Evolutionary conservation across 2,888 invertebrate genomes (phyloP).

Genomic region (Agriopis marginaria): DNA sequence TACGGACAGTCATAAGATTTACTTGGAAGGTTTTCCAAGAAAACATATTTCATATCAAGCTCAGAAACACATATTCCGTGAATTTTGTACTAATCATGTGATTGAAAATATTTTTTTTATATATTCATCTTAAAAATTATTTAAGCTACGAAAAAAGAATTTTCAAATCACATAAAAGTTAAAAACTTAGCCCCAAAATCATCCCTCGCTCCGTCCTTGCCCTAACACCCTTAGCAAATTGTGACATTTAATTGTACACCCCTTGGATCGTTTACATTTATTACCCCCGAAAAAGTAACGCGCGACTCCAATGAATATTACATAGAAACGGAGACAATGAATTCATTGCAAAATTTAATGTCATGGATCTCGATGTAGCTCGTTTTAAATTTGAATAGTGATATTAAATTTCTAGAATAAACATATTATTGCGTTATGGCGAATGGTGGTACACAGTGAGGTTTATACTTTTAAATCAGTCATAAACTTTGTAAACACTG

Average conservation of each 20-base stretch:
- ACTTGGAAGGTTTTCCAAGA: no score
- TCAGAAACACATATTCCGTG: no score
- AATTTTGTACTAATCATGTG: no score
- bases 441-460: no score
- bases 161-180: background rate
- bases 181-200: background rate
- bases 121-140: background rate
- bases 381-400: slow-evolving; percentile 15
- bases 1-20: no score
- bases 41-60: no score
- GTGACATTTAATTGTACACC: slow-evolving; percentile 68
- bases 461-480: background rate
- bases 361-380: slow-evolving; percentile 24
- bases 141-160: background rate
- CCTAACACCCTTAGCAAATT: slow-evolving; percentile 58
- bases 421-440: background rate
- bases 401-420: slow-evolving; percentile 5
- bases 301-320: slow-evolving; percentile 56
- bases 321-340: slow-evolving; percentile 44
- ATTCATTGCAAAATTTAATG: slow-evolving; percentile 44
- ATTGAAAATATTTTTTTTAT: no score
- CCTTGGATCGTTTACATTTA: slow-evolving; percentile 70
- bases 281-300: slow-evolving; percentile 64
- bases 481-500: no score
- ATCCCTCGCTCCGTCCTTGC: slow-evolving; percentile 14